Evolutionary conservation across 2,113 vertebrate species (phyloP).

Genomic region (Cricetomys ansorgei): DNA sequence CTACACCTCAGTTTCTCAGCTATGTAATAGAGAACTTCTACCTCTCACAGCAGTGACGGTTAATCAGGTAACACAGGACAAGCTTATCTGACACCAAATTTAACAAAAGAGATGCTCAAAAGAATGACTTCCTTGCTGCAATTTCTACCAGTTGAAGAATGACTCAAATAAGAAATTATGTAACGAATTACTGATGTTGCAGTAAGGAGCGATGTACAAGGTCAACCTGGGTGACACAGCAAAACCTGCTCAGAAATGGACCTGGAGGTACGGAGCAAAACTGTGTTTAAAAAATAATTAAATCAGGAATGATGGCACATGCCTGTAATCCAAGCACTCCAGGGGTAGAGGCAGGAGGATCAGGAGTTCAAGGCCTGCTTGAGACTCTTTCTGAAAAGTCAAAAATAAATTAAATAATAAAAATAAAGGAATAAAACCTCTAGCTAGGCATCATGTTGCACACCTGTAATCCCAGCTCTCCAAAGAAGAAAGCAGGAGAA

Average conservation of each 20-base stretch:
- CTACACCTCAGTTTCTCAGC: neutral
- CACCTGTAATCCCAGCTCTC: too few relatives aligned
- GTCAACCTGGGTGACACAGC: neutral
- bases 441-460: neutral
- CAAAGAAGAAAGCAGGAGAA: neutral
- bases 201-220: neutral
- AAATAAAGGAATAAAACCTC: neutral
- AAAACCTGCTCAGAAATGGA: neutral
- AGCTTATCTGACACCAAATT: neutral
- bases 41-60: neutral
- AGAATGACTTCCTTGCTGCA: neutral
- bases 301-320: neutral
- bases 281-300: neutral
- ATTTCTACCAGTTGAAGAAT: neutral
- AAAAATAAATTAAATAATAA: neutral
- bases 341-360: neutral
- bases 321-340: neutral
- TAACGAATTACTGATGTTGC: neutral
- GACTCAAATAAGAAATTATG: neutral
- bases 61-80: neutral
- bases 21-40: neutral
- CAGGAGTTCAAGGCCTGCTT: neutral
- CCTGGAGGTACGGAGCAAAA: neutral
- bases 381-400: neutral
- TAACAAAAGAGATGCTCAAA: neutral